Evolutionary conservation across 2,888 invertebrate genomes (phyloP).

Genomic region (Achlya flavicornis): DNA sequence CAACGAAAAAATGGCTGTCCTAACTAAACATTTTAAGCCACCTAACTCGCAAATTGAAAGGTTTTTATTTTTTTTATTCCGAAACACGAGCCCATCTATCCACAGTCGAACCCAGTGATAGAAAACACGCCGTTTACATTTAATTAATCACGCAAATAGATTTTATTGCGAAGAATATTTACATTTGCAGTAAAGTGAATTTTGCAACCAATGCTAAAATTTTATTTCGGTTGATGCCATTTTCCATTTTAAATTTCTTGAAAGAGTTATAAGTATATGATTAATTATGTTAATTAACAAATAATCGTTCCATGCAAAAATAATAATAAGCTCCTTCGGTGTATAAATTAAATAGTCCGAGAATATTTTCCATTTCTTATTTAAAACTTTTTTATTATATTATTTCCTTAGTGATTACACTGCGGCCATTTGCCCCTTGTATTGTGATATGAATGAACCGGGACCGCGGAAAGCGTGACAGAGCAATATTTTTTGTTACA

Average conservation of each 20-base stretch:
- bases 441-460: slow-evolving; percentile 56
- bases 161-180: slow-evolving; percentile 76
- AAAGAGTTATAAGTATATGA: no score
- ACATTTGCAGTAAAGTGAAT: slow-evolving; percentile 61
- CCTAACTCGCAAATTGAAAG: slow-evolving; percentile 37
- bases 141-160: slow-evolving; percentile 70
- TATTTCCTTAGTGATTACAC: slow-evolving; percentile 38
- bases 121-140: slow-evolving; percentile 60
- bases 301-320: no score
- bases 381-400: not conserved
- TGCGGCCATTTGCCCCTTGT: slow-evolving; percentile 37
- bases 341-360: slow-evolving; percentile 34
- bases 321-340: not conserved
- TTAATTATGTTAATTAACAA: no score
- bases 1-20: slow-evolving; percentile 28
- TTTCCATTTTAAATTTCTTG: slow-evolving; percentile 12
- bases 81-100: slow-evolving; percentile 28
- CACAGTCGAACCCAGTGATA: slow-evolving; percentile 25
- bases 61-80: slow-evolving; percentile 37
- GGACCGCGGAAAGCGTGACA: slow-evolving; percentile 66
- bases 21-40: slow-evolving; percentile 39
- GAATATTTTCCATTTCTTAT: not conserved
- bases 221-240: slow-evolving; percentile 40
- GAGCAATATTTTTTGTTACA: slow-evolving; percentile 71
- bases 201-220: slow-evolving; percentile 47